Evolutionary conservation across 1,140 invertebrate species (phyloP), one percentile per base, ranked within the genome.

Genomic region (Ceratina japonica): DNA sequence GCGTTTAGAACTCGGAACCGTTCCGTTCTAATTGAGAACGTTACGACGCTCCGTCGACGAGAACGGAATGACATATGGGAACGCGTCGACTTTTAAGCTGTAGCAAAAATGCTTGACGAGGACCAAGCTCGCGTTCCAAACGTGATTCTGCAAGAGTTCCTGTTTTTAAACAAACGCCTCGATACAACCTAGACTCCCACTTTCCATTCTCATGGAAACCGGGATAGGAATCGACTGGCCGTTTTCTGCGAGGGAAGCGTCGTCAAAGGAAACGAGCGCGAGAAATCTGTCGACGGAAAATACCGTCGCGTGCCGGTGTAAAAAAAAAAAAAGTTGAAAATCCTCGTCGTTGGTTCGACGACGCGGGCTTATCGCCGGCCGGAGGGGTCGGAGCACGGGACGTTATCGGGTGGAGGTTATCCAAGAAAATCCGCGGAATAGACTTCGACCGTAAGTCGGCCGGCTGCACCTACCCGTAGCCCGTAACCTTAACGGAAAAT

Each of bases 401-500:
- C 75, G 81, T 87, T 87, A 86, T 87, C 85, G 82, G 71, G 75
- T 76, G 72, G 49, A 63, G 71, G 79, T 86, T 86, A 86, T 87
- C 82, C 85, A 65, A 69, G 85, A 86, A 87, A 87, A 87, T 87
- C 85, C 85, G 72, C 54, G 70, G 74, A 87, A 87, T 87, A 86
- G 80, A 87, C 82, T 84, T 24, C 13, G 65, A 13, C 71, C 74
- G 79, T 87, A 87, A 84, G 79, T 82, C 72, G 63, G 72, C 52
- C 44, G 51, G 58, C 77, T 74, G 62, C 83, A 71, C 37, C 74
- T 64, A 75, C 74, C 83, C 77, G 59, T 62, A 58, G 76, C 63
- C 76, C 83, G 84, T 87, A 87, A 87, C 81, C 86, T 88, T 89
- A 89, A 89, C 88, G 87, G 88, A 87, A 88, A 89, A 89, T 89